Evolutionary conservation across 2,113 vertebrate genomes (phyloP).

Genomic region (Ancistrus triradiatus): DNA sequence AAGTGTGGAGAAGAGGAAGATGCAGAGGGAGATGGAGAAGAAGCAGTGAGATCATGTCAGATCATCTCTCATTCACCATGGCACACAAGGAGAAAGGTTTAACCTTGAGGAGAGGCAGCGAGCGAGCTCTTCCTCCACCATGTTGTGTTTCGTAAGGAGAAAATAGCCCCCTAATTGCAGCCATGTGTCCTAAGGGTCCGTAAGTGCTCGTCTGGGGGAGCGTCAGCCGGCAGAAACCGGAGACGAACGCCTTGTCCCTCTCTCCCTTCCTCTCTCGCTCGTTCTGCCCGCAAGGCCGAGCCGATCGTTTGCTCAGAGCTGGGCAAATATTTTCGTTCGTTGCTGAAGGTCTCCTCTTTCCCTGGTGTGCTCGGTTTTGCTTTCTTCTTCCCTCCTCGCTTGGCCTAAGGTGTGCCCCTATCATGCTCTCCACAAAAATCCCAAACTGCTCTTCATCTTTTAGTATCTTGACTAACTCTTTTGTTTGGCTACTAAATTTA

Average conservation of each 20-base stretch:
- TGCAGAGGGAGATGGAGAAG: constrained; percentile 5
- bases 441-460: constrained; percentile 17
- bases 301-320: constrained; percentile 55
- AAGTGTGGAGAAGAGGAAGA: no score
- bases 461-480: constrained; percentile 17
- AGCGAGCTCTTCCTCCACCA: constrained; percentile 63
- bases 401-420: constrained; percentile 23
- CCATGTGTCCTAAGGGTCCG: constrained; percentile 74
- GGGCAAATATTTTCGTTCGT: constrained; percentile 62
- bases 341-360: constrained; percentile 37
- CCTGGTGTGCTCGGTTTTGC: constrained; percentile 31
- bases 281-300: constrained; percentile 50
- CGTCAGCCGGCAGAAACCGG: constrained; percentile 65
- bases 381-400: constrained; percentile 13
- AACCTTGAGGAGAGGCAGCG: constrained; percentile 64
- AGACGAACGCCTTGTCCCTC: constrained; percentile 46
- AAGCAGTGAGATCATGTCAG: constrained; percentile 34
- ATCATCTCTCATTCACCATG: constrained; percentile 64
- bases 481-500: constrained; percentile 28
- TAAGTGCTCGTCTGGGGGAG: constrained; percentile 64
- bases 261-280: constrained; percentile 32
- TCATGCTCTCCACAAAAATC: constrained; percentile 23
- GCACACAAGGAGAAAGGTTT: constrained; percentile 61
- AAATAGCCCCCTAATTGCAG: constrained; percentile 75
- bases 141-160: constrained; percentile 70